Evolutionary conservation across 2,888 invertebrate species (phyloP), one percentile per base, ranked within the genome.

Genomic region (Herminia tarsipennalis): DNA sequence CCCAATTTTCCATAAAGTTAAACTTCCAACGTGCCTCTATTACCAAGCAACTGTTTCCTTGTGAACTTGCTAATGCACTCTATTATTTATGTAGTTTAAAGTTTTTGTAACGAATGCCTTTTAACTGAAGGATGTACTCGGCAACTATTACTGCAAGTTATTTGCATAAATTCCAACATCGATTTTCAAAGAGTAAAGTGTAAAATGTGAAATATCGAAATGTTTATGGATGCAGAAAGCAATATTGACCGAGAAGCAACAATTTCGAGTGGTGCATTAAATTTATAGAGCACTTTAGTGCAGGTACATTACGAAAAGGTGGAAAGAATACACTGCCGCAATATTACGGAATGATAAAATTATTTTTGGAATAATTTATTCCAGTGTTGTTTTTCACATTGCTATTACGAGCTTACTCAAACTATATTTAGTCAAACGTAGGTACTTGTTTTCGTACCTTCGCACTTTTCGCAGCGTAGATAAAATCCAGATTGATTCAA

Each of bases 211-310:
- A 32, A 34, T 21, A 48, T 29, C 1, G 21, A 41, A 41, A 35
- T 27, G 37, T 17, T 38, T 45, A 43, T 36, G 25, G 9, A 10
- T 30, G 24, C 34, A 41, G 13, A 22, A 25, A 49, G 46, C 24
- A 22, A 41, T 59, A 56, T 50, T 58, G 41, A 49, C 42, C 29
- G 27, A 41, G 58, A 27, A 49, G 29, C 43, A 49, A 60, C 46
- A 44, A 44, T 47, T 60, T 63, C 21, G 54, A 54, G 44, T 47
- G 34, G 29, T 62, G 43, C 36, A 49, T 46, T 43, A 30, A 59
- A 43, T 59, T 61, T 61, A 46, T 57, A 24, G 41, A 42, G 45
- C 43, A 43, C 42, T 48, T 48, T 40, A 42, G 29, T 13, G 17
- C 24, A 30, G 38, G 32, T 32, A 41, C 42, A 54, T 38, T 20